These are phyloP conservation scores for Bellardia pandia DNA, from an alignment of 2,888 invertebrate species.

Conservation along the genomic window DNA sequence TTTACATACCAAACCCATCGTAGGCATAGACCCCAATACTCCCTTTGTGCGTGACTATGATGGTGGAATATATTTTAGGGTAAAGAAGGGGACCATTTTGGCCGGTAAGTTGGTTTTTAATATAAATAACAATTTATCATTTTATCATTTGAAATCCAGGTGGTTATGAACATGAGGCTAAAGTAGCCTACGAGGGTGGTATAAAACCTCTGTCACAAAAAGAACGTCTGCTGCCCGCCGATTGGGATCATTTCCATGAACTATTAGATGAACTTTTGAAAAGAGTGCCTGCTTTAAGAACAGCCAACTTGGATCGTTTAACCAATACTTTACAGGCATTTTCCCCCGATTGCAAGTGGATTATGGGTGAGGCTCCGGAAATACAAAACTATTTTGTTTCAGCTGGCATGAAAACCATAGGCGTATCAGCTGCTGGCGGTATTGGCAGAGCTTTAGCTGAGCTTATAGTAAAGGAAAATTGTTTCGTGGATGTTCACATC, in stretches of 20 bases:
- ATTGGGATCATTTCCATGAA: conserved; percentile 98
- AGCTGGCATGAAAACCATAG: conserved; percentile 98
- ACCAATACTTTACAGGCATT: conserved; percentile 97
- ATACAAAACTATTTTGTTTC: conserved; percentile 95
- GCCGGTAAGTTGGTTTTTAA: conserved; percentile 83
- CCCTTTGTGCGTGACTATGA: conserved; percentile 96
- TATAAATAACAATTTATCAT: too few species aligned
- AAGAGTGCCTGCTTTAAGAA: conserved; percentile 91
- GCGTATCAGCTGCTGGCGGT: conserved; percentile 97
- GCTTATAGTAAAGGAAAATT: conserved; percentile 92
- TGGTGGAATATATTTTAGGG: conserved; percentile 93
- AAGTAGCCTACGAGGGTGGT: conserved; percentile 94
- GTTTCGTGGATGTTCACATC: conserved; percentile 93
- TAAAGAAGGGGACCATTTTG: conserved; percentile 92
- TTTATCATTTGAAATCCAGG: conserved; percentile 84
- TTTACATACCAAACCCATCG: conserved; percentile 92
- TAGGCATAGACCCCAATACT: conserved; percentile 90
- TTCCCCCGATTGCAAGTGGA: conserved; percentile 98
- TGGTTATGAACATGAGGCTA: conserved; percentile 95
- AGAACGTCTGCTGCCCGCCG: conserved; percentile 90
- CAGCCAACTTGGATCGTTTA: conserved; percentile 91
- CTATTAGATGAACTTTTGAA: conserved; percentile 93
- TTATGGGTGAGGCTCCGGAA: conserved; percentile 97
- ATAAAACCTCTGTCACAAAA: conserved; percentile 87
- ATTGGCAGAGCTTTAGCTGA: conserved; percentile 96